Conservation (phyloP, 2,888 invertebrate species). For the Drosophila heteroneura region DNA sequence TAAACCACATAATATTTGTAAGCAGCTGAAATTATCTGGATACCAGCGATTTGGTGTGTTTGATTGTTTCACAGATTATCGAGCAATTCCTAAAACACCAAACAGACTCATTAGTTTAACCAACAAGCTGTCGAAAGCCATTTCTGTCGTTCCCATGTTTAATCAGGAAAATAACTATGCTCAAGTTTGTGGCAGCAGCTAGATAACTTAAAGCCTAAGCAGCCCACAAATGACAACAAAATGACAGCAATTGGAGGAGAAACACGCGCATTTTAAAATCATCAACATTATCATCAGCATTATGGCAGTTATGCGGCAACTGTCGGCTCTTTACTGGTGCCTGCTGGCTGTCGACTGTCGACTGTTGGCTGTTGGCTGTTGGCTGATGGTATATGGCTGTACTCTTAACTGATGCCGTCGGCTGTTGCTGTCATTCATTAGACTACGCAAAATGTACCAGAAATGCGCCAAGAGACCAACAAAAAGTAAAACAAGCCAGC, state of each 20-base stretch:
- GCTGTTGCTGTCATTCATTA: conserved; percentile 77
- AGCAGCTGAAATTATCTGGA: conserved; percentile 16
- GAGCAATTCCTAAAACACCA: conserved; percentile 30
- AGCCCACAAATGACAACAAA: conserved; percentile 68
- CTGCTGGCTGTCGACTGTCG: conserved; percentile 1
- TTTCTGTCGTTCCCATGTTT: conserved; percentile 1
- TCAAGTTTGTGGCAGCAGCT: conserved; percentile 14
- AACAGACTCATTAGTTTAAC: conserved; percentile 41
- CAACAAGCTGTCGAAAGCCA: conserved; percentile 44
- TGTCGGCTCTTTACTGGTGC: conserved; percentile 24
- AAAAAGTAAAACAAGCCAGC: conserved; percentile 25
- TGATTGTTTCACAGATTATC: conserved; percentile 60
- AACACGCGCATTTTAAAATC: conserved; percentile 81
- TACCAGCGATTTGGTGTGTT: conserved; percentile 16
- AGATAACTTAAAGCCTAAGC: conserved; percentile 60
- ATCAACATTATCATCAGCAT: conserved; percentile 81
- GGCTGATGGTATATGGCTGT: conserved; percentile 13
- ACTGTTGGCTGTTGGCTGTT: conserved; percentile 1
- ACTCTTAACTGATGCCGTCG: conserved; percentile 49
- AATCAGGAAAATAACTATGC: conserved; percentile 29
- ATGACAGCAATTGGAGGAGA: conserved; percentile 76
- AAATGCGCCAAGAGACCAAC: conserved; percentile 56
- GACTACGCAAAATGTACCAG: conserved; percentile 64
- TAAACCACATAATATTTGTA: neutral
- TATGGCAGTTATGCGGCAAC: conserved; percentile 77